These are phyloP conservation scores for Caenorhabditis becei DNA, from an alignment of 2,888 invertebrate genomes.

Conservation along the genomic window DNA sequence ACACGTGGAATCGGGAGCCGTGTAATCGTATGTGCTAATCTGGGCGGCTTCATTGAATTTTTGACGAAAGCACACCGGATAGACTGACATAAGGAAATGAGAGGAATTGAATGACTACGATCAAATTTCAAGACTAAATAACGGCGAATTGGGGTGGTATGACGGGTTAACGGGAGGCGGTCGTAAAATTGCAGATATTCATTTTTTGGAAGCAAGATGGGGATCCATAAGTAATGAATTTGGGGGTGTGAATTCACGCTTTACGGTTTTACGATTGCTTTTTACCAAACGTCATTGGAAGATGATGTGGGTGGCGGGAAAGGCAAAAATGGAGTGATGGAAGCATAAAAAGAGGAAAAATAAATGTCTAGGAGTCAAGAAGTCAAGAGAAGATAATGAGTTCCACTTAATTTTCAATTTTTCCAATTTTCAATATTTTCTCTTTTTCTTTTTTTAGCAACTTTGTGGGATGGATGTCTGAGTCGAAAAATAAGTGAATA, in stretches of 20 bases:
- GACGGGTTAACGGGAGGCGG: neutral
- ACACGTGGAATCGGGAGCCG: neutral
- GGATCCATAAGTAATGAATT: too few relatives aligned
- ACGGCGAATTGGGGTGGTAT: neutral
- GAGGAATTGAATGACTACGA: neutral
- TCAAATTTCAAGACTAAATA: neutral
- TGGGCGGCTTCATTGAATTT: neutral
- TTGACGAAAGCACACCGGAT: neutral
- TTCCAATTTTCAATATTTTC: too few relatives aligned
- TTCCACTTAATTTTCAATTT: too few relatives aligned
- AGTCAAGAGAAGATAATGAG: conserved; percentile 1
- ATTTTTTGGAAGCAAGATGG: neutral
- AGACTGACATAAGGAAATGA: neutral
- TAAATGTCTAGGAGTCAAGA: neutral
- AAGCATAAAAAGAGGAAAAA: neutral
- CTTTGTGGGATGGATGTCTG: too few relatives aligned
- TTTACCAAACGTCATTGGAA: too few relatives aligned
- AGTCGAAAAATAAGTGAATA: too few relatives aligned
- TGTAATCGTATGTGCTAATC: conserved; percentile 2
- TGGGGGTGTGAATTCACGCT: too few relatives aligned
- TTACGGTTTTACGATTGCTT: too few relatives aligned
- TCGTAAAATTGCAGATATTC: conserved; percentile 2
- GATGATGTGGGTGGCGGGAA: too few relatives aligned
- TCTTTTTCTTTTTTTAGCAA: neutral
- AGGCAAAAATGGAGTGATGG: neutral